Conservation (phyloP, 2,113 vertebrate genomes). For the Dasypus novemcinctus region DNA sequence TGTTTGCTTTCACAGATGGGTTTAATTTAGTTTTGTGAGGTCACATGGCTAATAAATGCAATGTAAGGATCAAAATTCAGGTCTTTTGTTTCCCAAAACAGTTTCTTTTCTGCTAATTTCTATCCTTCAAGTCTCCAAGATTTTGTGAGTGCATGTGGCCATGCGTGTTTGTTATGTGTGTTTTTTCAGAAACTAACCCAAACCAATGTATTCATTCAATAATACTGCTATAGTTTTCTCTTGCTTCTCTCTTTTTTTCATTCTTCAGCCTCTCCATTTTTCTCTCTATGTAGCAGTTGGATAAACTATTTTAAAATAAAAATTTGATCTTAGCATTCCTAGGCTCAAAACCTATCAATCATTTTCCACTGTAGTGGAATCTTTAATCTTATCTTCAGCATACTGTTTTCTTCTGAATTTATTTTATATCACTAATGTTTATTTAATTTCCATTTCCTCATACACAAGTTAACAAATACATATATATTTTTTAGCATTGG, state of each 20-base stretch:
- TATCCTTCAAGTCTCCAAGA: neutral
- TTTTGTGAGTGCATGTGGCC: neutral
- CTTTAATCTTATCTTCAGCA: neutral
- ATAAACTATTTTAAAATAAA: neutral
- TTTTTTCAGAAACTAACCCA: neutral
- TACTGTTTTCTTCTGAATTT: neutral
- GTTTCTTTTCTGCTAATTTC: neutral
- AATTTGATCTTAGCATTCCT: neutral
- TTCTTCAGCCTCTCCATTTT: neutral
- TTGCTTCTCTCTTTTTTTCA: neutral
- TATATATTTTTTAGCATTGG: too few species aligned
- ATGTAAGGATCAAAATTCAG: neutral
- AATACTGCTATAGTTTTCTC: neutral
- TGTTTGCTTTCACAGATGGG: slow-evolving; percentile 21
- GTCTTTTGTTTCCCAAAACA: neutral
- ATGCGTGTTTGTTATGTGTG: neutral
- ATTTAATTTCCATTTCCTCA: neutral
- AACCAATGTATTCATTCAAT: neutral
- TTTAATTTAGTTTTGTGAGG: slow-evolving; percentile 52
- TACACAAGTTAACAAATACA: neutral
- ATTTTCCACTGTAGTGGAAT: neutral
- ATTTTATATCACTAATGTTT: neutral
- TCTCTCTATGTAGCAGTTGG: neutral
- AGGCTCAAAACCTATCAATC: neutral
- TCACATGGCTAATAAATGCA: slow-evolving; percentile 21